Percentiles rank a stretch among this genome's conserved stretches.
Evolutionary conservation across 2,113 vertebrate species (phyloP).

Genomic region (Cinclus mexicanus): DNA sequence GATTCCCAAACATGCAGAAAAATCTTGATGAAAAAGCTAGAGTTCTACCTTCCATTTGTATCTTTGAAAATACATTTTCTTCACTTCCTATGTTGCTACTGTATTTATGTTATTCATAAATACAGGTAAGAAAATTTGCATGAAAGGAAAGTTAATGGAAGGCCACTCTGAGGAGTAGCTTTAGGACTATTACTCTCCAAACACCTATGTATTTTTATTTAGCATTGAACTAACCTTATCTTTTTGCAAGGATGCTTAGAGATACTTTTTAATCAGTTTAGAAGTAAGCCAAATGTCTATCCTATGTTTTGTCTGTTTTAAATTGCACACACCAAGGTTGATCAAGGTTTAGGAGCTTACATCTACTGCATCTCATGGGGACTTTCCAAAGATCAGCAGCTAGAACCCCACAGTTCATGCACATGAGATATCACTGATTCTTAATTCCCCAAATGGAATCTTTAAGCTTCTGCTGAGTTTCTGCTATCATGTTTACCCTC

Average conservation of each 20-base stretch:
- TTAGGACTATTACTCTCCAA: background rate
- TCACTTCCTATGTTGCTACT: background rate
- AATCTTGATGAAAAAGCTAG: background rate
- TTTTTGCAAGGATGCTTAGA: background rate
- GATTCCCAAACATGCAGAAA: background rate
- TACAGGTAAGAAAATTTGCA: background rate
- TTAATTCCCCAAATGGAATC: background rate
- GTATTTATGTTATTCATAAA: background rate
- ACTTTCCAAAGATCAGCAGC: background rate
- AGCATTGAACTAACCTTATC: background rate
- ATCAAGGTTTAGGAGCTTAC: background rate
- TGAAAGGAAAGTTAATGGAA: background rate
- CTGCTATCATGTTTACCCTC: background rate
- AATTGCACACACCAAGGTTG: background rate
- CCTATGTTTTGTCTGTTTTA: background rate
- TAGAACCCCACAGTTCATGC: background rate
- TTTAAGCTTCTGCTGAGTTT: background rate
- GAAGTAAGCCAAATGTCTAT: background rate
- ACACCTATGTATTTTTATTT: background rate
- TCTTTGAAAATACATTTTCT: background rate
- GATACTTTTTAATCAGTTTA: background rate
- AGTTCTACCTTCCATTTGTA: background rate
- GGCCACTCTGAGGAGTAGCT: background rate
- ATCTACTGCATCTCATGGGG: background rate
- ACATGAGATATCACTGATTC: background rate